Base-by-base conservation (phyloP, 2,888 invertebrate genomes). In the Monoplex corrugatus region DNA sequence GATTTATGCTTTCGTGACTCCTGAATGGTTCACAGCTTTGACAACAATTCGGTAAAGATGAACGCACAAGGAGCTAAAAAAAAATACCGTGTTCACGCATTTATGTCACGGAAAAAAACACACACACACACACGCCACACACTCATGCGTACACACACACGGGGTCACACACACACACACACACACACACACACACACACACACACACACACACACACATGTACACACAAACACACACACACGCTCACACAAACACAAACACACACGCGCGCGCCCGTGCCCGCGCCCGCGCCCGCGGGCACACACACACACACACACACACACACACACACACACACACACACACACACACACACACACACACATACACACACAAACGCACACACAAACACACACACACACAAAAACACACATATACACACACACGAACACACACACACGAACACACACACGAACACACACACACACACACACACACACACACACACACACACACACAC, bases 331-430 rank as follows among this genome's bases (percentile, higher is more conserved):
- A 43, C 80, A 43, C 80, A 80, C 80, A 43, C 43, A 80, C 43
- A 43, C 80, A 80, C 80, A 80, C 80, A 80, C 80, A 43, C 80
- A 80, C 80, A 43, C 80, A 80, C 80, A 40, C 78, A 78, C 78
- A 40, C 78, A 78, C 78, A 23, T 40, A 40, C 78, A 23, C 78
- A 78, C 19, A 78, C 16, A 75, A 16, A 78, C 78, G 32, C 78
- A 78, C 78, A 38, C 78, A 78, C 38, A 38, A 2, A 78, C 78
- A 78, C 78, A 78, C 78, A 78, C 78, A 78, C 78, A 38, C 78
- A 19, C 78, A 78, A 32, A 35, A 16, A 10, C 35, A 35, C 75
- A 75, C 32, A 35, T 10, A 75, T n/a, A 6, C 35, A 35, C 35
- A 35, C 75, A 8, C 75, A 75, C 35, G 19, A 32, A 35, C 75